These are phyloP conservation scores for Keiferia lycopersicella DNA, from an alignment of 2,888 invertebrate species.

Conservation along the genomic window DNA sequence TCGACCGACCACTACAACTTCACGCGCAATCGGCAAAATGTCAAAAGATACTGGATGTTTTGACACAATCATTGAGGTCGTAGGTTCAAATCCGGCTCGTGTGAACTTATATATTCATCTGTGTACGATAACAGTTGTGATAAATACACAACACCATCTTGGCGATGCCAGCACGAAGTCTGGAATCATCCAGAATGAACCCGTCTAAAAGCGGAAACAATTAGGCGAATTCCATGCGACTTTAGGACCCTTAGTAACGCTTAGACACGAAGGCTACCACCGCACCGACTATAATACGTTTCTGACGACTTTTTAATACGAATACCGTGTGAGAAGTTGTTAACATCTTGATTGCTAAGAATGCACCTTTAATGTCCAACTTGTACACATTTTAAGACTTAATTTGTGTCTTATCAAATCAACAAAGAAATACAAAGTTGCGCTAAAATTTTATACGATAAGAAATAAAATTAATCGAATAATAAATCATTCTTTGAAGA, in stretches of 20 bases:
- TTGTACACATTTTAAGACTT: background rate
- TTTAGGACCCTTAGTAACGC: conserved; percentile 25
- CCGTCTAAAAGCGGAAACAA: background rate
- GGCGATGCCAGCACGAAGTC: no score
- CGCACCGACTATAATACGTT: conserved; percentile 71
- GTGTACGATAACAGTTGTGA: no score
- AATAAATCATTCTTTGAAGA: background rate
- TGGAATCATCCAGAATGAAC: no score
- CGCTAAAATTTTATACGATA: background rate
- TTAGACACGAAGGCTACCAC: conserved; percentile 20
- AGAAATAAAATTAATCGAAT: background rate
- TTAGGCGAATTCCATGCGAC: conserved; percentile 1
- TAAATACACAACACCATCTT: no score
- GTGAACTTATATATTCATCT: background rate
- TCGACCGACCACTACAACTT: no score
- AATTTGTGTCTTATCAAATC: background rate
- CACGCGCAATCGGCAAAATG: no score
- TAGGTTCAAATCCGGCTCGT: background rate
- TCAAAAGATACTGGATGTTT: no score
- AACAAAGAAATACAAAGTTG: background rate
- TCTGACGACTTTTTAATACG: conserved; percentile 77
- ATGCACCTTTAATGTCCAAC: background rate
- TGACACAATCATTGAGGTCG: no score
- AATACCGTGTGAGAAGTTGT: conserved; percentile 65
- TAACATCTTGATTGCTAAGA: conserved; percentile 42